Conservation (phyloP, 2,113 vertebrate species). For the Glaucidium brasilianum region DNA sequence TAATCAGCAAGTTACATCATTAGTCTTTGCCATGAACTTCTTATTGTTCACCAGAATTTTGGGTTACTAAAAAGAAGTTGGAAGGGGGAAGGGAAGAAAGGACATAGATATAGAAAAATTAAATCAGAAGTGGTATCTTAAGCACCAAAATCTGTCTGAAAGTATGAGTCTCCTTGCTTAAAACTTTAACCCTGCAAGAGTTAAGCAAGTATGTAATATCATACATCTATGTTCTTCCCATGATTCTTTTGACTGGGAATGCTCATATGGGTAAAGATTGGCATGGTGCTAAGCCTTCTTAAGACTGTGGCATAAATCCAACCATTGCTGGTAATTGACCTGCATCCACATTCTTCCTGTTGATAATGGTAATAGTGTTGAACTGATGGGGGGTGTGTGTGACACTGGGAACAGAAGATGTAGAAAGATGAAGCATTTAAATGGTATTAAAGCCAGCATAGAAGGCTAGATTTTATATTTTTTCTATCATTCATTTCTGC, state of each 20-base stretch:
- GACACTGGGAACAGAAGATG: not conserved
- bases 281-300: not conserved
- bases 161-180: not conserved
- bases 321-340: rapidly evolving
- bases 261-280: not conserved
- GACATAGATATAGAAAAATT: not conserved
- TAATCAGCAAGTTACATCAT: not conserved
- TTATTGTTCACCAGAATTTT: not conserved
- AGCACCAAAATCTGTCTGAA: not conserved
- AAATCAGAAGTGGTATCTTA: not conserved
- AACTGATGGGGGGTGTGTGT: not conserved
- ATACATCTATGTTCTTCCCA: not conserved
- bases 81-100: not conserved
- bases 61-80: not conserved
- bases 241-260: not conserved
- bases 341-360: not conserved
- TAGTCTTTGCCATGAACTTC: not conserved
- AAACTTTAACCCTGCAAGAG: not conserved
- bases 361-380: not conserved
- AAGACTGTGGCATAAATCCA: not conserved
- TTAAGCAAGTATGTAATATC: not conserved
- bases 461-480: not conserved
- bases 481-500: not conserved
- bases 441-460: not conserved
- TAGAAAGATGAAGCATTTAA: not conserved